Conservation (phyloP, 2,113 vertebrate species). For the Fukomys damarensis region DNA sequence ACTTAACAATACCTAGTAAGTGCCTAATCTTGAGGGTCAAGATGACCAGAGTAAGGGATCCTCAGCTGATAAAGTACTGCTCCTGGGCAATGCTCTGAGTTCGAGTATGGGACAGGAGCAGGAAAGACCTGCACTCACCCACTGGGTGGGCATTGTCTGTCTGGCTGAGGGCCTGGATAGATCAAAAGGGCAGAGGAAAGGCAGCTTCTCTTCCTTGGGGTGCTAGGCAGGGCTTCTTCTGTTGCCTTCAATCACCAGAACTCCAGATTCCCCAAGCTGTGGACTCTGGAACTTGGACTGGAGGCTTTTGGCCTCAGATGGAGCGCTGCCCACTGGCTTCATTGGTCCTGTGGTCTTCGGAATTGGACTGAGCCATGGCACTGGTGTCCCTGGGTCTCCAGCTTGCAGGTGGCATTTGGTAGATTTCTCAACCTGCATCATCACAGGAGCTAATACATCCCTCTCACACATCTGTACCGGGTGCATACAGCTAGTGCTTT, state of each 20-base stretch:
- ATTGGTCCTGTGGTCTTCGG: not conserved
- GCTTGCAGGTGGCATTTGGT: not conserved
- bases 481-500: not conserved
- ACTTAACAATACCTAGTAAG: not conserved
- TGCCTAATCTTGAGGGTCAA: not conserved
- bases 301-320: not conserved
- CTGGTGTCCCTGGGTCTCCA: not conserved
- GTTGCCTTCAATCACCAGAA: not conserved
- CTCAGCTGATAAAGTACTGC: not conserved
- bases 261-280: not conserved
- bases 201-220: not conserved
- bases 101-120: no score
- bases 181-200: not conserved
- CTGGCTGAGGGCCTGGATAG: not conserved
- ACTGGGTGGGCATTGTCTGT: no score
- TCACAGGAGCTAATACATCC: not conserved
- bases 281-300: not conserved
- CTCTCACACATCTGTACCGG: not conserved
- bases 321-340: not conserved
- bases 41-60: not conserved
- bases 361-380: not conserved
- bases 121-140: no score
- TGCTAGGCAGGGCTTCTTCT: not conserved
- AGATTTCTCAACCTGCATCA: not conserved
- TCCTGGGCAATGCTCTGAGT: not conserved